A percentile compares a stretch with the other conserved stretches of the same genome.
Evolutionary conservation across 2,113 vertebrate genomes (phyloP).

Genomic region (Condylura cristata): DNA sequence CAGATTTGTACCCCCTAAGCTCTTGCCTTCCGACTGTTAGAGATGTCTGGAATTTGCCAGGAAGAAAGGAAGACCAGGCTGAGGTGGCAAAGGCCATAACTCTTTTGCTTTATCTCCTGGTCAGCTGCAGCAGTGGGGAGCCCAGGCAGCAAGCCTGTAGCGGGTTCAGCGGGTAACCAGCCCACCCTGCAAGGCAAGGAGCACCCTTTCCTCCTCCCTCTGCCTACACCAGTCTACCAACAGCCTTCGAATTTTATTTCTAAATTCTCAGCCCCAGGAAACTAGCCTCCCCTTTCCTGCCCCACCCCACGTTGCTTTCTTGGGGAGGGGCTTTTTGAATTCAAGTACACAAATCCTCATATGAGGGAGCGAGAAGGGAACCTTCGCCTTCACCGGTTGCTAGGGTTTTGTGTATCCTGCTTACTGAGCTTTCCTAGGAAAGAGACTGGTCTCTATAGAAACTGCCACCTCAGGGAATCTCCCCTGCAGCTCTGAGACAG

Average conservation of each 20-base stretch:
- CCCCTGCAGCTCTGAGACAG: constrained; percentile 28
- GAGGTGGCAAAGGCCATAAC: not conserved
- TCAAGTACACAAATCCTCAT: constrained; percentile 71
- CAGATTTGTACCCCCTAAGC: not conserved
- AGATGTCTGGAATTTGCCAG: not conserved
- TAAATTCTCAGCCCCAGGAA: not conserved
- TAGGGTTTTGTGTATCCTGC: constrained; percentile 73
- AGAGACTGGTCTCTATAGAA: constrained; percentile 83
- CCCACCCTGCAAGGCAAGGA: not conserved
- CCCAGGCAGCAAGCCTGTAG: not conserved
- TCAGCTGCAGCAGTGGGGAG: not conserved
- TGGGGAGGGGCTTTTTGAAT: constrained; percentile 68
- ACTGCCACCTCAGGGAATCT: constrained; percentile 71
- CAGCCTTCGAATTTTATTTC: constrained; percentile 21
- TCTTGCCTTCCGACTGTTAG: not conserved
- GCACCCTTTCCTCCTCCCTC: not conserved
- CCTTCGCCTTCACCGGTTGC: constrained; percentile 36
- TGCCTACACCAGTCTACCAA: not conserved
- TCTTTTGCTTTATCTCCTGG: not conserved
- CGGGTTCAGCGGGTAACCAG: not conserved
- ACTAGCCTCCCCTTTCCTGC: constrained; percentile 29
- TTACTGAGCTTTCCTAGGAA: constrained; percentile 67
- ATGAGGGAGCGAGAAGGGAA: not conserved
- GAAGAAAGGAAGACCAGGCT: not conserved
- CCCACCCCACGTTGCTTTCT: constrained; percentile 51